Evolutionary conservation across 2,113 vertebrate species (phyloP), one percentile per base, ranked within the genome.

Genomic region (Condylura cristata): DNA sequence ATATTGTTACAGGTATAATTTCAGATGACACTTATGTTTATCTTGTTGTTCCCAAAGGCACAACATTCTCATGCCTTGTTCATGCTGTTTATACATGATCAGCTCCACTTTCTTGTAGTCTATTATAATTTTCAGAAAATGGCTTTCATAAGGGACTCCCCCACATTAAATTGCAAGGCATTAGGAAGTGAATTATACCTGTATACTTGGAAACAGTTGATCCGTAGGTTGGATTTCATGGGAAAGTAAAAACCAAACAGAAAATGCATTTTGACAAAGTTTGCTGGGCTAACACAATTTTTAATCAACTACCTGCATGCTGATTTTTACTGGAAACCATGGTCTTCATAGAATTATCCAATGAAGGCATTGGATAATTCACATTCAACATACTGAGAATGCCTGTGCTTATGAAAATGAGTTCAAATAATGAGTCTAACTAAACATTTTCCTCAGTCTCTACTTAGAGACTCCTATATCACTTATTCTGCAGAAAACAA

Each of bases 1-100:
- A 46, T 88, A 56, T 71, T 90, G 24, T 92, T 86, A 97, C 71
- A 92, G 81, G 61, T 56, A 65, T 91, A 82, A 95, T 95, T 96
- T 48, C 46, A 87, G 58, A 41, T 87, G 46, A 75, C 63, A 71
- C 10, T n/a, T 44, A 18, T 74, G 46, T 75, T 95, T 96, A 95
- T 80, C 26, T 96, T 84, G 16, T 79, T 95, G 34, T 39, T 78
- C 46, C 90, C n/a, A 20, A 94, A 96, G 87, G 76, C 41, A 2
- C 51, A 83, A 82, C 24, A 68, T 89, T 93, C 81, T 32, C 5
- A 37, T 68, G 32, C 41, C 28, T 96, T 81, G 41, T 96, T 94
- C 76, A 93, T 94, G 93, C 8, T 84, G n/a, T 61, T 94, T 83
- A 95, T 32, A 87, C 28, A 94, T 48, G 68, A 83, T 84, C 41